Evolutionary conservation across 2,888 invertebrate species (phyloP), one percentile per base, ranked within the genome.

Genomic region (Lepeophtheirus nordmannii): DNA sequence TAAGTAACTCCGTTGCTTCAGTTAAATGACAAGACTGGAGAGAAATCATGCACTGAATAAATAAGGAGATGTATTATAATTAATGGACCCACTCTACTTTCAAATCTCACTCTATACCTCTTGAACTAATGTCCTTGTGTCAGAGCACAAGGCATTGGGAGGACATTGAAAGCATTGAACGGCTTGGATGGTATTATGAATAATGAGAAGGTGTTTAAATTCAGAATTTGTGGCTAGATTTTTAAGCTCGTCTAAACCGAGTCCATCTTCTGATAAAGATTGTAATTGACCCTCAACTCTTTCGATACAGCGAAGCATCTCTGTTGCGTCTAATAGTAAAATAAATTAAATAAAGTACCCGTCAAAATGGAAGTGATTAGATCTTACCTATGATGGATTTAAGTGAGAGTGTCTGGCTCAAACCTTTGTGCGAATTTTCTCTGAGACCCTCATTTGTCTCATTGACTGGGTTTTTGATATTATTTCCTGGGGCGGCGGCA

Each of bases 1-100:
- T 84, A 68, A 87, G 83, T 73, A 93, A 80, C 76, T 93, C 92
- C 62, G 86, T 87, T 62, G 89, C 89, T 70, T 78, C 78, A 56
- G 73, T 79, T 17, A 68, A 62, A 11, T 68, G 66, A 46, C 69
- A 68, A 75, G 75, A 84, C 71, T 85, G 85, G 69, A 87, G 82
- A 72, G 90, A 79, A 72, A 68, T 67, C 63, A 69, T 58, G 58
- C 69, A 67, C 69, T 69, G 68, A 14, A 68, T 46, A 39, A 23
- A 67, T 17, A 37, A 46, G 9, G 22, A 22, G 30, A 63, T 53
- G n/a, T 53, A 53, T 11, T 17, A 41, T 39, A n/a, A 62, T 12
- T 41, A 17, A 40, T 41, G 12, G 10, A 38, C 22, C n/a, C 9
- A 23, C 17, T 10, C 10, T 39, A 30, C 3, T 30, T 30, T 7